Conservation (phyloP, 2,797 vertebrate species). For the Lithobates pipiens region DNA sequence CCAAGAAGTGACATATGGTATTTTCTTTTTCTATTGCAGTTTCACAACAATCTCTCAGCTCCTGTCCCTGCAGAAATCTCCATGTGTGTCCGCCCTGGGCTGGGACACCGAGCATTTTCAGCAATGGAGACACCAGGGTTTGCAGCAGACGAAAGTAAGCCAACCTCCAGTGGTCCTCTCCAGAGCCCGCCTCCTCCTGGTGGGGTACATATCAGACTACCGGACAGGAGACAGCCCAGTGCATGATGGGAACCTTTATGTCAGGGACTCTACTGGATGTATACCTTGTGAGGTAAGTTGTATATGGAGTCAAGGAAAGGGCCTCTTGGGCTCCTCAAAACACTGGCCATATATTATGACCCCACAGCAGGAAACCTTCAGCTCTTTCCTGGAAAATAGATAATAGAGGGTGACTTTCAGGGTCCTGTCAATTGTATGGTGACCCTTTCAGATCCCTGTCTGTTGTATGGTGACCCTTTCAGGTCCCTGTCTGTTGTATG, state of each 20-base stretch:
- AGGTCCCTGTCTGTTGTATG: too few species aligned
- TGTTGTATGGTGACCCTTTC: too few species aligned
- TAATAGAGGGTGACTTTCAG: too few species aligned
- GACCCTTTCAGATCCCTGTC: too few species aligned
- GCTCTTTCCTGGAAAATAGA: too few species aligned
- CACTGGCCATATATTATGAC: too few species aligned
- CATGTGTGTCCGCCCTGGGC: constrained; percentile 86
- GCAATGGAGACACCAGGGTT: constrained; percentile 76
- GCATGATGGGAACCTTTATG: constrained; percentile 74
- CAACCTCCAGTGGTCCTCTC: constrained; percentile 71
- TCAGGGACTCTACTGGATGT: constrained; percentile 81
- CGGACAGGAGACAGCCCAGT: constrained; percentile 50
- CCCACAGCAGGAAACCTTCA: too few species aligned
- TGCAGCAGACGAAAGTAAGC: constrained; percentile 58
- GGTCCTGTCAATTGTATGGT: too few species aligned
- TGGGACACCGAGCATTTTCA: constrained; percentile 83
- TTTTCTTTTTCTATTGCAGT: constrained; percentile 68
- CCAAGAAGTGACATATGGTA: too few species aligned
- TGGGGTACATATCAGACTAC: constrained; percentile 81
- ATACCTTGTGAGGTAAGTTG: constrained; percentile 83
- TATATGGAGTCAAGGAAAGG: too few species aligned
- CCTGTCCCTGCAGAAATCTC: constrained; percentile 73
- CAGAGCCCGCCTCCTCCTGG: constrained; percentile 82
- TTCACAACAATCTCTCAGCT: constrained; percentile 83
- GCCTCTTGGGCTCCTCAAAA: too few species aligned